phyloP scores from a whole-genome alignment of 2,113 vertebrate species.

The Sturnira hondurensis region DNA sequence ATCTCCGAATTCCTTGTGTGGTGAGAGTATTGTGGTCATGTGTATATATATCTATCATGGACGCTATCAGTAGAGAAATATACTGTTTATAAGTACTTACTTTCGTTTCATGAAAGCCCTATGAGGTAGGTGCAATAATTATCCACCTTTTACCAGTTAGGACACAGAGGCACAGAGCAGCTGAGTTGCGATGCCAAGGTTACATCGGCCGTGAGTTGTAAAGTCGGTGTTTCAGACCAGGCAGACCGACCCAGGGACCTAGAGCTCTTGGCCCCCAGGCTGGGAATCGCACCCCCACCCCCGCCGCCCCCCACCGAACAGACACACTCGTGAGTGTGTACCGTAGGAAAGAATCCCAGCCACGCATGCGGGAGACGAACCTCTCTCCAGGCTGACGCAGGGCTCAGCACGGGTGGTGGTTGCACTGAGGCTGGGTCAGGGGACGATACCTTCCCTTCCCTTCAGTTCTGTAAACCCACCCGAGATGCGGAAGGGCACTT shows the following conservation, averaged over 20 bases:
- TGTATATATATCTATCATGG: neutral
- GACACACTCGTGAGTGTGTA: neutral
- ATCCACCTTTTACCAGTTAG: neutral
- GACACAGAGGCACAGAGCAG: neutral
- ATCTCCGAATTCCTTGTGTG: neutral
- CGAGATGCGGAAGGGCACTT: neutral
- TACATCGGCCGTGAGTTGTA: neutral
- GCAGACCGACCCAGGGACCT: neutral
- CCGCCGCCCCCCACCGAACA: too few species aligned
- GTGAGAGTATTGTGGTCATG: neutral
- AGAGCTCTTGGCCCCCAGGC: neutral
- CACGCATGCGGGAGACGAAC: neutral
- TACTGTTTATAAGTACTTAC: neutral
- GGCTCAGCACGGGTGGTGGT: fast-evolving
- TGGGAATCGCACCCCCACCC: neutral
- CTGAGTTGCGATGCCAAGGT: neutral
- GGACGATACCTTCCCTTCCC: neutral
- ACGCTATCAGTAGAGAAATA: neutral
- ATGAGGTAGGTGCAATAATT: neutral
- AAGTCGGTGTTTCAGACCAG: neutral
- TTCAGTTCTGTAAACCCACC: neutral
- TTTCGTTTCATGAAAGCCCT: neutral
- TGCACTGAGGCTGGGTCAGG: neutral
- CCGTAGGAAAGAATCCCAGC: neutral
- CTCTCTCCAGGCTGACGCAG: neutral